Percentiles rank a stretch among this genome's conserved stretches.
Evolutionary conservation across 1,140 invertebrate species (phyloP).

Genomic region (Watersipora subatra): DNA sequence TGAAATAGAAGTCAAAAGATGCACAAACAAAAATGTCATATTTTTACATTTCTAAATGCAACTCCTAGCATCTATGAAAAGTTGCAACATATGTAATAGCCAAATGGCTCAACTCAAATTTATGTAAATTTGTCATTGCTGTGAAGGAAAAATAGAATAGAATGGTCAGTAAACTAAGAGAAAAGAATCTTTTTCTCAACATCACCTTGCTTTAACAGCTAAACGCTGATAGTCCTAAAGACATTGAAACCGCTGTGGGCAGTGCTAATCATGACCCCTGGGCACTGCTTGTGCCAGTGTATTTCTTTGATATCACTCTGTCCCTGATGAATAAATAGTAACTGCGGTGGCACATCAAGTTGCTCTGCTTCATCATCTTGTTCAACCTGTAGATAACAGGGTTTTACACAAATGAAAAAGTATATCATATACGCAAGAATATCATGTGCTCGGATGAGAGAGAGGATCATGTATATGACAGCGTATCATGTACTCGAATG

Average conservation of each 20-base stretch:
- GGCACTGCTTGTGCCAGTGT: conserved; percentile 92
- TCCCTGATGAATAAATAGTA: conserved; percentile 96
- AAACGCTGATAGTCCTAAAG: conserved; percentile 88
- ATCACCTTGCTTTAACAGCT: conserved; percentile 23
- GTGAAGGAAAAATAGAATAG: too few relatives aligned
- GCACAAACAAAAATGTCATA: neutral
- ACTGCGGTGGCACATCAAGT: conserved; percentile 71
- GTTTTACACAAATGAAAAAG: too few relatives aligned
- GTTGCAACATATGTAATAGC: neutral
- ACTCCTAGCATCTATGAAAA: neutral
- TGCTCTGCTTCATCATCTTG: conserved; percentile 49
- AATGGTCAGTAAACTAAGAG: too few relatives aligned
- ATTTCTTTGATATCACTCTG: conserved; percentile 95
- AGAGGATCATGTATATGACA: too few relatives aligned
- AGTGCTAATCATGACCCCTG: conserved; percentile 85
- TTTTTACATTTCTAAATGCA: neutral
- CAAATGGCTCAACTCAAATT: neutral
- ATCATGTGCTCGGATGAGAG: too few relatives aligned
- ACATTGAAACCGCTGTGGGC: conserved; percentile 86
- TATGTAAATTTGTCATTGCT: neutral
- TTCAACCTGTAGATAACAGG: too few relatives aligned
- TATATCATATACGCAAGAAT: too few relatives aligned
- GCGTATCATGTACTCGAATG: too few relatives aligned
- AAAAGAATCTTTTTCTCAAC: too few relatives aligned
- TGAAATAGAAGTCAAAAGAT: too few relatives aligned